Evolutionary conservation across 2,113 vertebrate species (phyloP).

Genomic region (Brevimyrus niger): DNA sequence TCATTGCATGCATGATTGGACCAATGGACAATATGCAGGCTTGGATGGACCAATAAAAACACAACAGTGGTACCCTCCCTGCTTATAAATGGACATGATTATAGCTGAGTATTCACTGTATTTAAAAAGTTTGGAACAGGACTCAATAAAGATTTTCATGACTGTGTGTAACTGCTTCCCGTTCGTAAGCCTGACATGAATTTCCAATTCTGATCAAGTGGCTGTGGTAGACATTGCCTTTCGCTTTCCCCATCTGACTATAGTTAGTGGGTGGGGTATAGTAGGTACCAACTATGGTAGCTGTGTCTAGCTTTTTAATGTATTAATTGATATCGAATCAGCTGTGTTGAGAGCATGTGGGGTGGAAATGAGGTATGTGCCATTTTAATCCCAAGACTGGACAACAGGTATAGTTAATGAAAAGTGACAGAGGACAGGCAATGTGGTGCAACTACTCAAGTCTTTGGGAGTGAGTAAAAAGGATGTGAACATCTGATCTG

Average conservation of each 20-base stretch:
- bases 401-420: too few relatives aligned
- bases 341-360: not conserved
- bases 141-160: not conserved
- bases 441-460: too few relatives aligned
- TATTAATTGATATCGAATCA: not conserved
- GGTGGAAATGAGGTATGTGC: too few relatives aligned
- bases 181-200: not conserved
- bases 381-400: too few relatives aligned
- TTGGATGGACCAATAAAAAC: not conserved
- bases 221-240: not conserved
- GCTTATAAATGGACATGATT: not conserved
- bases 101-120: not conserved
- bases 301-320: not conserved
- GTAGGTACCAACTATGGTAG: not conserved
- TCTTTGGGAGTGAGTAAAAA: too few relatives aligned
- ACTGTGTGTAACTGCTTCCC: not conserved
- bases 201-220: not conserved
- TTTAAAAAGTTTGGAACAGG: not conserved
- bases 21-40: not conserved
- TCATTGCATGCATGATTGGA: not conserved
- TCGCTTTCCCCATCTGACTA: not conserved
- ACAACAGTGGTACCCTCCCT: not conserved
- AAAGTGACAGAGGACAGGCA: too few relatives aligned
- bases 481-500: too few relatives aligned
- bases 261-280: not conserved